Evolutionary conservation across 2,888 invertebrate genomes (phyloP).

Genomic region (Phalera bucephala): DNA sequence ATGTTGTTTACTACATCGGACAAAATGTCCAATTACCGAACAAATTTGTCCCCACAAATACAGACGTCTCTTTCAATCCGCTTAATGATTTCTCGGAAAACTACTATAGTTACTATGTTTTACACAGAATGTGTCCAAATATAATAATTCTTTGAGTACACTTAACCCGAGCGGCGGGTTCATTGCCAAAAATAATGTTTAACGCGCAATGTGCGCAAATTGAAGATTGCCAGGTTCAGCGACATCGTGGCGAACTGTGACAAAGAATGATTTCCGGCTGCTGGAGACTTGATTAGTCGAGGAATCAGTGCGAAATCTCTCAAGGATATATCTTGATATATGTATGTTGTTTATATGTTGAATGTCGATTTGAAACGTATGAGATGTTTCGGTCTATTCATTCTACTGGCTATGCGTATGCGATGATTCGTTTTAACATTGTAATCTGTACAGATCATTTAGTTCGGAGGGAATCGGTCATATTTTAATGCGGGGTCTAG

Average conservation of each 20-base stretch:
- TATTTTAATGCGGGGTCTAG: no score
- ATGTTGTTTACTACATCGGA: neutral
- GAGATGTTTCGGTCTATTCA: no score
- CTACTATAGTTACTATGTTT: slow-evolving; percentile 4
- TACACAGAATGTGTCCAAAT: slow-evolving; percentile 8
- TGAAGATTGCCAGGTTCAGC: slow-evolving; percentile 28
- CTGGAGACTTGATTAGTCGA: neutral
- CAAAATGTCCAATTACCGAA: neutral
- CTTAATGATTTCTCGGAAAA: slow-evolving; percentile 2
- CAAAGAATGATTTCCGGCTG: slow-evolving; percentile 10
- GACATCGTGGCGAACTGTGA: slow-evolving; percentile 30
- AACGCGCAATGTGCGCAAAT: slow-evolving; percentile 5
- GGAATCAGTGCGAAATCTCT: neutral
- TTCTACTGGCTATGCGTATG: no score
- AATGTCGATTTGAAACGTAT: neutral
- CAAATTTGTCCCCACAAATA: slow-evolving; percentile 1
- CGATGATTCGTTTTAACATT: no score
- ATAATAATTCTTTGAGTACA: slow-evolving; percentile 34
- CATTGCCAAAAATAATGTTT: slow-evolving; percentile 52
- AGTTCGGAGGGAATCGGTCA: no score
- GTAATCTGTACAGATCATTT: no score
- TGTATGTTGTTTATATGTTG: neutral
- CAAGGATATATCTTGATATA: no score
- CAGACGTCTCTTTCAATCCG: slow-evolving; percentile 1
- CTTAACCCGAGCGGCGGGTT: slow-evolving; percentile 39